These are phyloP conservation scores for Melanotaenia pygmaea DNA, from an alignment of 2,797 vertebrate species.

Conservation along the genomic window DNA sequence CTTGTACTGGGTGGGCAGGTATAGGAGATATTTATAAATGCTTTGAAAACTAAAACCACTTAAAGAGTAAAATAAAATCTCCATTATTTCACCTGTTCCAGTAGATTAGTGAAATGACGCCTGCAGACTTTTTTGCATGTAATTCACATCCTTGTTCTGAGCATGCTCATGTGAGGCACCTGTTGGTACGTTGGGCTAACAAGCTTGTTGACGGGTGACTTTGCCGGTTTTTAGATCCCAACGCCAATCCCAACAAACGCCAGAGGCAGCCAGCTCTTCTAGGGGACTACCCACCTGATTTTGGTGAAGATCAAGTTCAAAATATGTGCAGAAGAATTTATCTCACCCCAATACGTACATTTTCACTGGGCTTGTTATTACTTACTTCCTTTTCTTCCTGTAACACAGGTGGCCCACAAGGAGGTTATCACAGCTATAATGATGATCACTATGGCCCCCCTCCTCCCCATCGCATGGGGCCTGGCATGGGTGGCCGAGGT, in stretches of 20 bases:
- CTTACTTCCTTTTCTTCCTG: not conserved
- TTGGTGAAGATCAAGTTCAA: conserved; percentile 80
- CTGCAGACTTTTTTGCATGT: conserved; percentile 75
- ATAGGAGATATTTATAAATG: conserved; percentile 15
- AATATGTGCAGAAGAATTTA: not conserved
- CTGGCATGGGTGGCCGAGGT: conserved; percentile 88
- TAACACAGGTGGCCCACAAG: conserved; percentile 87
- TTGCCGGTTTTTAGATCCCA: conserved; percentile 78
- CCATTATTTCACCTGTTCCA: conserved; percentile 73
- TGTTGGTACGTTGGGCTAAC: conserved; percentile 8
- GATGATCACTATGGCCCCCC: conserved; percentile 91
- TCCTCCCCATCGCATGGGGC: conserved; percentile 89
- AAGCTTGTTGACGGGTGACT: conserved; percentile 46
- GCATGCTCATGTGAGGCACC: conserved; percentile 39
- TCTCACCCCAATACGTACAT: not conserved
- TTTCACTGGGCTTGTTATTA: not conserved
- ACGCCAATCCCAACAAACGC: conserved; percentile 92
- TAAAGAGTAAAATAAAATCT: conserved; percentile 64
- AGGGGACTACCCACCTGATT: conserved; percentile 95
- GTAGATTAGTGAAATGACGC: conserved; percentile 31
- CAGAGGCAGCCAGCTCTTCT: conserved; percentile 94
- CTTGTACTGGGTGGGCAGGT: conserved; percentile 50
- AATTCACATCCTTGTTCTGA: conserved; percentile 56
- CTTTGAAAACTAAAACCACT: conserved; percentile 25
- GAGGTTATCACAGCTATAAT: conserved; percentile 90